Conservation (phyloP, 2,888 invertebrate species). For the Drosophila putrida region DNA sequence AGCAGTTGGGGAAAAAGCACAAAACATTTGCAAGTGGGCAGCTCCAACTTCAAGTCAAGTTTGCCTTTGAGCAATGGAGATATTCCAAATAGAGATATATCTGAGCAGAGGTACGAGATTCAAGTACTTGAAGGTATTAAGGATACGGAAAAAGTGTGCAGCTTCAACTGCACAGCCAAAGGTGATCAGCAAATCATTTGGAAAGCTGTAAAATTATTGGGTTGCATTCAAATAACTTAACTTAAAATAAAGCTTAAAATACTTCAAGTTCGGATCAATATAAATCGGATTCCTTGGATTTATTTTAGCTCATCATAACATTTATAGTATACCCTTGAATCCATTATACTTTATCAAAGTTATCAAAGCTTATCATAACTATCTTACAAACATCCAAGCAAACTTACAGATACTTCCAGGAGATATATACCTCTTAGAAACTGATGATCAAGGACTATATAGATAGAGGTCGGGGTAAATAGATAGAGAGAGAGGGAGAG, state of each 20-base stretch:
- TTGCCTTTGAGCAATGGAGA: not conserved
- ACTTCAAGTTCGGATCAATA: no score
- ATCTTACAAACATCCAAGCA: no score
- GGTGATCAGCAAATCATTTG: not conserved
- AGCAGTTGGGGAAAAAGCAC: not conserved
- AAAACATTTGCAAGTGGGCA: conserved; percentile 16
- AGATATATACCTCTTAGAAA: not conserved
- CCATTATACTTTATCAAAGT: no score
- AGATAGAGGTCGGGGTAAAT: not conserved
- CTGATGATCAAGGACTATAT: not conserved
- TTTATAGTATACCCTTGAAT: no score
- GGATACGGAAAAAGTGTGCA: not conserved
- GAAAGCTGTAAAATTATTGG: not conserved
- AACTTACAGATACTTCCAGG: not conserved
- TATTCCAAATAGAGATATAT: not conserved
- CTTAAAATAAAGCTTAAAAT: no score
- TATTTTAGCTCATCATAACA: no score
- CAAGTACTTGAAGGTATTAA: not conserved
- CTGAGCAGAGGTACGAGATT: not conserved
- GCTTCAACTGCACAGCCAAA: no score
- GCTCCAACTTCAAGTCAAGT: not conserved
- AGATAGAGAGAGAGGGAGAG: not conserved
- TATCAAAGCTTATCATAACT: no score
- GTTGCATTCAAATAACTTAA: no score
- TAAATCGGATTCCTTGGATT: no score